A percentile compares a stretch with the other conserved stretches of the same genome.
Conservation (phyloP, 2,113 vertebrate species). For the Rafetus swinhoei region DNA sequence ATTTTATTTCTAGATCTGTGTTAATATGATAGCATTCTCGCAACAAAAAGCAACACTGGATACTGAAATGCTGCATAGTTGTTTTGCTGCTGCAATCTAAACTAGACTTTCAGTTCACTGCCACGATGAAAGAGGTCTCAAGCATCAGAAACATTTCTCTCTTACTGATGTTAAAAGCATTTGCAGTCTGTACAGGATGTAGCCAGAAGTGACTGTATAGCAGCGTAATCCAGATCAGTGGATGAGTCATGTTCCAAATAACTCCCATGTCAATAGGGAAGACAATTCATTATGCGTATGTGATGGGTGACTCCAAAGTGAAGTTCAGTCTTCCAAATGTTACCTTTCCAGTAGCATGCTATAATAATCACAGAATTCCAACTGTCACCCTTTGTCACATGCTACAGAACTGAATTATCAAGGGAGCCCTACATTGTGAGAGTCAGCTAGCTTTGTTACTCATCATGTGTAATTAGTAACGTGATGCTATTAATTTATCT, state of each 20-base stretch:
- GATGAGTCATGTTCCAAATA: slow-evolving; percentile 61
- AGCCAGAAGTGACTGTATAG: slow-evolving; percentile 42
- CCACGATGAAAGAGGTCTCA: neutral
- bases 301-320: slow-evolving; percentile 4
- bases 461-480: neutral
- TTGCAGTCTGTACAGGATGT: slow-evolving; percentile 36
- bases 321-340: slow-evolving; percentile 15
- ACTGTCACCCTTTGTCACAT: neutral
- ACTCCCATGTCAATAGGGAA: slow-evolving; percentile 42
- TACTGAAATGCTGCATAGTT: neutral
- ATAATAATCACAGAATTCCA: neutral
- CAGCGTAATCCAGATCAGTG: slow-evolving; percentile 47
- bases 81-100: neutral
- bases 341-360: neutral
- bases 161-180: slow-evolving; percentile 10
- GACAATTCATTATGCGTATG: slow-evolving; percentile 15
- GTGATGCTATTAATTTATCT: neutral
- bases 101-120: neutral
- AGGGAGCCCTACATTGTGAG: neutral
- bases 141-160: slow-evolving; percentile 8
- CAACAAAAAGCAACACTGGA: neutral
- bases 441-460: neutral
- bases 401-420: neutral
- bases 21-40: neutral
- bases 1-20: neutral